Percentiles rank a stretch among this genome's conserved stretches.
phyloP scores from a whole-genome alignment of 1,140 invertebrate genomes.

The Bombus waltoni region DNA sequence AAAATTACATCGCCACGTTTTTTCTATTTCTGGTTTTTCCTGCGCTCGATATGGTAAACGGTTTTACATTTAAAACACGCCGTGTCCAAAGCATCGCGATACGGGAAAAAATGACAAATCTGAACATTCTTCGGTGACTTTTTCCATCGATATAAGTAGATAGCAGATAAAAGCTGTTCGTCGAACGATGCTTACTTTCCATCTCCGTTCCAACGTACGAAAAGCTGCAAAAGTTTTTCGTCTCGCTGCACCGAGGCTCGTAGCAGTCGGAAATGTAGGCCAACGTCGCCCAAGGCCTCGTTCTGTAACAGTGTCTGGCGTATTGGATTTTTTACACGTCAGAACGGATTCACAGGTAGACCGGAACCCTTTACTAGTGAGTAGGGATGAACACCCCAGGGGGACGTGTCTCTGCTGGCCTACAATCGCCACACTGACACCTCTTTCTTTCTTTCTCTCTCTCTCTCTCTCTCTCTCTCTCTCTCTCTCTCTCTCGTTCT shows the following conservation, averaged over 20 bases:
- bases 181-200: background rate
- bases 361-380: background rate
- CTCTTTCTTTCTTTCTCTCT: no score
- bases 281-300: constrained; percentile 35
- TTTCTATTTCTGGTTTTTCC: background rate
- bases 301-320: constrained; percentile 46
- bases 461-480: no score
- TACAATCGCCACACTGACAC: constrained; percentile 7
- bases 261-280: constrained; percentile 39
- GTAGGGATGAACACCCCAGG: background rate
- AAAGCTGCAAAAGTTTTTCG: background rate
- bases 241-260: background rate
- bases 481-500: no score
- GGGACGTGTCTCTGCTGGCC: background rate
- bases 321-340: constrained; percentile 62
- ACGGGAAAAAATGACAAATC: background rate
- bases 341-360: constrained; percentile 28
- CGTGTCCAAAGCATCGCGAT: background rate
- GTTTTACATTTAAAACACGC: background rate
- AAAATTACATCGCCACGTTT: background rate
- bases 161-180: background rate
- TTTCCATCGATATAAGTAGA: background rate
- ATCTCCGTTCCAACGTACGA: background rate
- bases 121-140: background rate
- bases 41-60: background rate